A percentile compares a stretch with the other conserved stretches of the same genome.
phyloP scores from a whole-genome alignment of 37 sponge, comb jelly and placozoan genomes.

The Beroe forskalii region DNA sequence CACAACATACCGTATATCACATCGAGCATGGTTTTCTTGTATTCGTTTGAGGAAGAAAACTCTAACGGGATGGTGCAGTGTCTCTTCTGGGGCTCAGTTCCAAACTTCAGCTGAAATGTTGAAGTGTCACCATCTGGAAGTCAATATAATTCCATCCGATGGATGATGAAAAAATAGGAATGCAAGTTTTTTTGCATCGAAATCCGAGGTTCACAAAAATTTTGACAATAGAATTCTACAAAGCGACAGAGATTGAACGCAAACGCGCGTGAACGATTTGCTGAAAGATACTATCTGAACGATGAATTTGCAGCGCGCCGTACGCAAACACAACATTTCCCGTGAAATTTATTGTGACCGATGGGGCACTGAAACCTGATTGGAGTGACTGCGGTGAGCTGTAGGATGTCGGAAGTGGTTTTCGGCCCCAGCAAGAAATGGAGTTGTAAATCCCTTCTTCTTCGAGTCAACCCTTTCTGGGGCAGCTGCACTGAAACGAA shows the following conservation, averaged over 20 bases:
- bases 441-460: constrained; percentile 3
- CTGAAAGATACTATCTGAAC: neutral
- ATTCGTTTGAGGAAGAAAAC: neutral
- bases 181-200: no score
- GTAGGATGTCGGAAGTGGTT: neutral
- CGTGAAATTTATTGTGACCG: no score
- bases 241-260: neutral
- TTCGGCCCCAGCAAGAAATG: neutral
- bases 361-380: no score
- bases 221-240: no score
- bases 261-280: neutral
- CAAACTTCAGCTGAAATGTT: constrained; percentile 2
- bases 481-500: no score
- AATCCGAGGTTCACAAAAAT: no score
- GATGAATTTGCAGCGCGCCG: neutral
- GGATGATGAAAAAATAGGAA: no score
- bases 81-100: neutral
- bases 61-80: neutral
- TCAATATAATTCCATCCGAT: no score
- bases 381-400: neutral
- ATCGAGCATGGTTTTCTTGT: constrained; percentile 2
- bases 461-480: no score
- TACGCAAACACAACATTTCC: constrained; percentile 40
- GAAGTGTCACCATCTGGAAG: neutral
- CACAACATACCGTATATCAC: constrained; percentile 5